Base-by-base conservation (phyloP, 2,888 invertebrate genomes). In the Rhagophthalmus giganteus region DNA sequence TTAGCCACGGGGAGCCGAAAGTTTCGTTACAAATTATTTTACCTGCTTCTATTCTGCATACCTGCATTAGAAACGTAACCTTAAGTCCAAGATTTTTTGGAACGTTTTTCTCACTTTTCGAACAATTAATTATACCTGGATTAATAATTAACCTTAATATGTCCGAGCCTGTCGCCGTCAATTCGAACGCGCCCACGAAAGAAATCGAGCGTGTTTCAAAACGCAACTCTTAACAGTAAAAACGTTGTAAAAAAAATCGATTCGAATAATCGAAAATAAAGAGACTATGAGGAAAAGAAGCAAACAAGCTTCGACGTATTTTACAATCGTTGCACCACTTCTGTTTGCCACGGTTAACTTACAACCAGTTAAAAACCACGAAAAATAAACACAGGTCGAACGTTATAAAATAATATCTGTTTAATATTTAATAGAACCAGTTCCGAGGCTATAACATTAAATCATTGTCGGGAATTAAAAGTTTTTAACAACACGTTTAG, bases 361-460 rank as follows among this genome's bases (percentile, higher is more conserved):
- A 55, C 52, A 51, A 52, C 55, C 56, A 57, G 56, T 55, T 57
- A n/a, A 55, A 52, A 58, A 49, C 55, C 57, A 61, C 59, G 63
- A 63, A 65, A 67, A 66, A 65, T 66, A 64, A 64, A 63, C 60
- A 61, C 63, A 50, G 59, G 58, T 59, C 63, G 59, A 62, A 67
- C 64, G 63, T 62, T 66, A 67, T 65, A 66, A 67, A 68, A 68
- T 70, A 68, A 70, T 70, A 68, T 67, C 67, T 63, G 65, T 64
- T 70, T 69, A 70, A 69, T 70, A 70, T 71, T 70, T 66, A 71
- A 69, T 65, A 66, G 65, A 70, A 71, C 71, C 70, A 66, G 72
- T 72, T 69, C 58, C 37, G 46, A 55, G 50, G 56, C 57, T 58
- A 62, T 67, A 68, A 67, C 68, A 68, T 60, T 71, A 69, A 69